Evolutionary conservation across 2,113 vertebrate genomes (phyloP), one percentile per base, ranked within the genome.

Genomic region (Cranoglanis bouderius): DNA sequence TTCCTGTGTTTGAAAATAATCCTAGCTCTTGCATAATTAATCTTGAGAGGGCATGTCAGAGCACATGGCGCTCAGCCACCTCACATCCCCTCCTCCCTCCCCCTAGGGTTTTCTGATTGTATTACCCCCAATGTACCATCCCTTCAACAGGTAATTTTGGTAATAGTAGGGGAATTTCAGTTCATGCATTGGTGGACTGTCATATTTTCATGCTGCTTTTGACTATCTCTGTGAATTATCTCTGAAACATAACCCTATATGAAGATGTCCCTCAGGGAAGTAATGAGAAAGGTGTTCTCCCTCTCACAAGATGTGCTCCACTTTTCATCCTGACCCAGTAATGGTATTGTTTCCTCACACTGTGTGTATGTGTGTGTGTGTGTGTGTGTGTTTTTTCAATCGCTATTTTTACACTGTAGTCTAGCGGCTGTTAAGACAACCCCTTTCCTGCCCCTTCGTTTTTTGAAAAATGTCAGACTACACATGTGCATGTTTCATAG

Each of bases 251-350:
- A 84, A 90, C 82, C 29, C 7, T 14, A 26, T 81, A 65, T 2
- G 29, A 70, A 78, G 85, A 53, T 24, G 6, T 82, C 88, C 89
- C 24, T 67, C 78, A 65, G n/a, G 75, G 91, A 89, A 85, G 59
- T 87, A 84, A 87, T 84, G 92, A 92, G 89, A 90, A 70, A 67
- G 87, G 85, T 89, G 65, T 78, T 84, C 49, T 90, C 67, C 82
- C 91, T 92, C 91, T 93, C 87, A 46, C 55, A 90, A 92, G 92
- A 92, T 88, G 3, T 72, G 90, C 78, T 92, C 92, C 84, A 93
- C 92, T 94, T 94, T 94, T 89, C 87, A 35, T 86, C 35, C 77
- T 92, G 90, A 93, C 90, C 92, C 85, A 91, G 35, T 92, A 92
- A 92, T 91, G 87, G 88, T 72, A 92, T 89, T 89, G 91, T 93